Base-by-base conservation (phyloP, 2,888 invertebrate genomes). In the Protophormia terraenovae region DNA sequence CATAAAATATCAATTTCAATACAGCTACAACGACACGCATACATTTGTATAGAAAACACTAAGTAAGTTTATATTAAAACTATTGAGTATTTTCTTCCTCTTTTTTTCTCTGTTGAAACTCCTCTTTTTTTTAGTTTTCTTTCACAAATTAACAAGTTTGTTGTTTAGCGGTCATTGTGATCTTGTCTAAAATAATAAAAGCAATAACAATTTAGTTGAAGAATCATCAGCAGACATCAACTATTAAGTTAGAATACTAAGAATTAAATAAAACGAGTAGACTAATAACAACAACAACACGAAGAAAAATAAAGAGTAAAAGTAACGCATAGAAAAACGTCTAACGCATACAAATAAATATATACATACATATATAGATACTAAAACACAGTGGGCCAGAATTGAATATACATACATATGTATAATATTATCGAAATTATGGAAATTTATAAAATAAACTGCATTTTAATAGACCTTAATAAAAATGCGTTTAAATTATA, bases 81-180 rank as follows among this genome's bases (percentile, higher is more conserved):
- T n/a, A 22, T 58, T 38, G 19, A 69, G 38, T 47, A 16, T 38
- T 29, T 75, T 81, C 29, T 19, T 71, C n/a, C 22, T 58, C 35
- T 66, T 29, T 29, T 62, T 55, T 14, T 12, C 24, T 12, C 41
- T 29, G 32, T 72, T 69, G 6, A 50, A 67, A 24, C 29, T 58
- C 32, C 38, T 50, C 5, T 47, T 41, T 47, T 27, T 45, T 22
- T 32, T 78, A 12, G 2, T 64, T n/a, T 58, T 71, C 50, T 50
- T 84, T 81, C 69, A 62, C 45, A 81, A 78, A 81, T 73, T 81
- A 81, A 78, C 84, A 81, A 69, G 84, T 85, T 78, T 64, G 10
- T 47, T 67, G 4, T 69, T 71, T 62, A 53, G 69, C 50, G 67
- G 81, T 81, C 38, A 67, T 76, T 82, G 75, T 60, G 73, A 73